A percentile compares a stretch with the other conserved stretches of the same genome.
Conservation (phyloP, 2,797 vertebrate species). For the Premnoplex brunnescens region DNA sequence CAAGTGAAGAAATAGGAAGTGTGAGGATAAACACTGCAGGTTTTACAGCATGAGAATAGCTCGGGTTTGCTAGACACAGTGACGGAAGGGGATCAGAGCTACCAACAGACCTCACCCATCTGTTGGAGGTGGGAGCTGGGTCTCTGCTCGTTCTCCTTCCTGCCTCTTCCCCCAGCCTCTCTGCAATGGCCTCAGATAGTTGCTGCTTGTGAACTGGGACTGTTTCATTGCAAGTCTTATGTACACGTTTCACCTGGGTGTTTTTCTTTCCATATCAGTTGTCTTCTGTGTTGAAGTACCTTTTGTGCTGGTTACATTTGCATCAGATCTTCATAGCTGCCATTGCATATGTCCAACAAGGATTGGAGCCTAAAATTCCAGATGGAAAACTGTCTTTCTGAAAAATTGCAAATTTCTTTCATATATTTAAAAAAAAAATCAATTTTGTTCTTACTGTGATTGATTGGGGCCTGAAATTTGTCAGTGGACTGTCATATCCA, state of each 20-base stretch:
- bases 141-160: not conserved
- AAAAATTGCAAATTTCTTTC: not conserved
- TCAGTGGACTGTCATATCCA: not conserved
- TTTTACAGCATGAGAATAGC: not conserved
- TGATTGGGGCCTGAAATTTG: not conserved
- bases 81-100: not conserved
- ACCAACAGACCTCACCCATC: constrained; percentile 2
- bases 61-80: not conserved
- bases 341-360: not conserved
- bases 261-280: not conserved
- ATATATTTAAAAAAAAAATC: not conserved
- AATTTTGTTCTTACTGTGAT: not conserved
- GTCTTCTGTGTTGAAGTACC: not conserved
- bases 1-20: not conserved
- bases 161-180: not conserved
- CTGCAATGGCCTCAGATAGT: not conserved
- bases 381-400: not conserved
- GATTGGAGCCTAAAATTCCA: not conserved
- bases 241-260: not conserved
- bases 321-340: not conserved
- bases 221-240: not conserved
- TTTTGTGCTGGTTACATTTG: not conserved
- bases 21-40: constrained; percentile 7
- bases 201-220: not conserved
- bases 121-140: not conserved